Conservation (phyloP, 2,113 vertebrate species). For the Lagopus muta region DNA sequence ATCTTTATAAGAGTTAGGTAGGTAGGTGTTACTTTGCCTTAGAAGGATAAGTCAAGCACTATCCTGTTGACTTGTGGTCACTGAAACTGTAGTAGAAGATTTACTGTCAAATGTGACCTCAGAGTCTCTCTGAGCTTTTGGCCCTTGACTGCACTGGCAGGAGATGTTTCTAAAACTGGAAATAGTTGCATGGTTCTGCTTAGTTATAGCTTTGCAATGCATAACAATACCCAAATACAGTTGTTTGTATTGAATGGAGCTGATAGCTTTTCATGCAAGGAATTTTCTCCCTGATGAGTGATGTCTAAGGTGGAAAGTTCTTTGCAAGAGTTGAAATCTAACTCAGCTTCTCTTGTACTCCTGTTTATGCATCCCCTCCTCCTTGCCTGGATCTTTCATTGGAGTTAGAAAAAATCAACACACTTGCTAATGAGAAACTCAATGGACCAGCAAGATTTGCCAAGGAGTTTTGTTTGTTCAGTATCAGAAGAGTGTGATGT, state of each 20-base stretch:
- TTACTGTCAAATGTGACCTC: neutral
- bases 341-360: neutral
- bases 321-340: neutral
- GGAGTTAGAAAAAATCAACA: neutral
- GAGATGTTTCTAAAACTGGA: neutral
- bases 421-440: neutral
- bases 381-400: neutral
- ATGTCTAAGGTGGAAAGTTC: neutral
- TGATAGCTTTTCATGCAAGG: neutral
- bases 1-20: neutral
- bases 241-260: neutral
- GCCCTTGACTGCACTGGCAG: neutral
- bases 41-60: neutral
- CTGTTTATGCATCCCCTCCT: neutral
- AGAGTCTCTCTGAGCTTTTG: rapidly evolving
- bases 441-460: neutral
- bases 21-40: neutral
- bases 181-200: neutral
- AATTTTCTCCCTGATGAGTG: neutral
- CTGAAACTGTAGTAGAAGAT: neutral
- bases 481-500: rapidly evolving
- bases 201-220: neutral
- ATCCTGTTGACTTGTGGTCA: neutral
- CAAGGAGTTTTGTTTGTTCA: neutral
- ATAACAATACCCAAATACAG: neutral